phyloP scores from a whole-genome alignment of 2,888 invertebrate genomes.

The Chymomyza amoena region DNA sequence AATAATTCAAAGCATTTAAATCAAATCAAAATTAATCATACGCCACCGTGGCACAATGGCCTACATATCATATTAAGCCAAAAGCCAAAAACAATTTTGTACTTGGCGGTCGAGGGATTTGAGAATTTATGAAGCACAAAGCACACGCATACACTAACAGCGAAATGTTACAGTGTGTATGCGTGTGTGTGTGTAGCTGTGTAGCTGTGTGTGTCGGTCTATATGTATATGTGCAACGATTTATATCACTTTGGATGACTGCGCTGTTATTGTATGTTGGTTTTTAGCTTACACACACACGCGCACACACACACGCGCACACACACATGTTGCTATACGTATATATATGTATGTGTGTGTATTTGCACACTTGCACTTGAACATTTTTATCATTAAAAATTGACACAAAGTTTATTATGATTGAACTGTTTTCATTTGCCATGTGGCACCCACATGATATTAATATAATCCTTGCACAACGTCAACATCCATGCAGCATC shows the following conservation, averaged over 20 bases:
- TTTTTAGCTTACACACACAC: background rate
- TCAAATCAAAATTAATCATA: constrained; percentile 56
- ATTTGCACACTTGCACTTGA: background rate
- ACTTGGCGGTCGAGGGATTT: background rate
- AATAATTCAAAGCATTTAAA: constrained; percentile 57
- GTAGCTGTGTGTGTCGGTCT: constrained; percentile 4
- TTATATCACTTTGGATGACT: constrained; percentile 24
- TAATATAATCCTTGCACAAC: constrained; percentile 45
- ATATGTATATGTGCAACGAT: constrained; percentile 4
- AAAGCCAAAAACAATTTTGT: background rate
- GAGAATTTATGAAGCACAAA: background rate
- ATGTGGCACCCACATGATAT: constrained; percentile 55
- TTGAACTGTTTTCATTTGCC: constrained; percentile 66
- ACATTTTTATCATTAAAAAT: constrained; percentile 50
- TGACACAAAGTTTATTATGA: constrained; percentile 64
- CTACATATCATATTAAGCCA: background rate
- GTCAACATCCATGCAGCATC: background rate
- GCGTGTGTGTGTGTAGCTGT: background rate
- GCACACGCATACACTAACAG: background rate
- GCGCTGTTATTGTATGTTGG: constrained; percentile 1
- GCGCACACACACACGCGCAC: constrained; percentile 3
- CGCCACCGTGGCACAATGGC: constrained; percentile 9
- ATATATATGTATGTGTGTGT: background rate
- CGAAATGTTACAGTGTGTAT: background rate
- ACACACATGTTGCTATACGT: background rate